Percentiles rank a stretch among this genome's conserved stretches.
Conservation (phyloP, 2,888 invertebrate species). For the Clivina fossor region DNA sequence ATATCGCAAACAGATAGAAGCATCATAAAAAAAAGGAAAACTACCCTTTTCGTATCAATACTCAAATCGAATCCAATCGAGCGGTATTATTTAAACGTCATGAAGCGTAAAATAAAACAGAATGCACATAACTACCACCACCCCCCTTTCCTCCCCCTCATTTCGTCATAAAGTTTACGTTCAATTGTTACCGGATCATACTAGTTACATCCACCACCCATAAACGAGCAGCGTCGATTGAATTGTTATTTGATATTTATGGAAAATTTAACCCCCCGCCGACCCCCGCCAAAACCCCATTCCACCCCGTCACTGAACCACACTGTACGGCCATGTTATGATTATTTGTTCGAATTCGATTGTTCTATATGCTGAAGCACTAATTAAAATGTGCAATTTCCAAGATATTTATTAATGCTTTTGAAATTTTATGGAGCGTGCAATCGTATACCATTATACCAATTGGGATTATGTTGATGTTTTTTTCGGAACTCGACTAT, state of each 20-base stretch:
- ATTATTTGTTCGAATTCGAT: slow-evolving; percentile 29
- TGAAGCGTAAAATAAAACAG: too few species aligned
- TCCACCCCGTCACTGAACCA: neutral
- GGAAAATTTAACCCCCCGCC: slow-evolving; percentile 19
- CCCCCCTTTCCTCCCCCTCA: neutral
- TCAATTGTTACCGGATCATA: slow-evolving; percentile 4
- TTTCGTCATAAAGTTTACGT: neutral
- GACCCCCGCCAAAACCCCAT: neutral
- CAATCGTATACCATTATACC: slow-evolving; percentile 31
- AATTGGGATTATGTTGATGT: slow-evolving; percentile 33
- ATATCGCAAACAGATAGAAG: too few species aligned
- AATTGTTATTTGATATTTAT: slow-evolving; percentile 34
- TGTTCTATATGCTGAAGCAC: slow-evolving; percentile 14
- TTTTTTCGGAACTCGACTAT: too few species aligned
- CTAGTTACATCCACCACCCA: slow-evolving; percentile 14
- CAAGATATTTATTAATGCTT: slow-evolving; percentile 34
- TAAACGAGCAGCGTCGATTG: slow-evolving; percentile 7
- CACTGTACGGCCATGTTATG: slow-evolving; percentile 4
- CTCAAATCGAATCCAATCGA: too few species aligned
- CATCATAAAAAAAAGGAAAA: too few species aligned
- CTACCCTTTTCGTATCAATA: too few species aligned
- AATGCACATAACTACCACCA: neutral
- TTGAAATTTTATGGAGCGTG: slow-evolving; percentile 32
- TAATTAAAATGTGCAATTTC: slow-evolving; percentile 34
- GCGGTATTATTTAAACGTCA: too few species aligned